Evolutionary conservation across 2,113 vertebrate species (phyloP).

Genomic region (Pseudopipra pipra): DNA sequence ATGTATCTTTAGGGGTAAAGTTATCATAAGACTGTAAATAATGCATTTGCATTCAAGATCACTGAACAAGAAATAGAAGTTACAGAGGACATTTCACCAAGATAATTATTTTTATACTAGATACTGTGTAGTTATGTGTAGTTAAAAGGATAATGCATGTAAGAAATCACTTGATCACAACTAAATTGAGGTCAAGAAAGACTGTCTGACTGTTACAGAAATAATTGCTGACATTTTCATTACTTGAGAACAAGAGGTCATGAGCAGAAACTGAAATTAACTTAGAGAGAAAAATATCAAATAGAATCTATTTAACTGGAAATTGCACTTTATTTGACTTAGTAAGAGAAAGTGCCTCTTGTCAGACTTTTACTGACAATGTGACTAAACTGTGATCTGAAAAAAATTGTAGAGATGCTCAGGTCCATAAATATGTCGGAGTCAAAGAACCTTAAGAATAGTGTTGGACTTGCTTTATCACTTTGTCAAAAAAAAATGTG

Average conservation of each 20-base stretch:
- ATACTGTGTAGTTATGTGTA: not conserved
- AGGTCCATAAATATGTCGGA: not conserved
- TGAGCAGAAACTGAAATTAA: not conserved
- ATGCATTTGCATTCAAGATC: not conserved
- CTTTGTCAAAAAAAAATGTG: not conserved
- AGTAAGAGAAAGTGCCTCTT: not conserved
- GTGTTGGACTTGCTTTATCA: not conserved
- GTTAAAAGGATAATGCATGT: not conserved
- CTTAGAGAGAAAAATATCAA: not conserved
- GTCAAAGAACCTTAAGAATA: not conserved
- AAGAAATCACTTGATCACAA: not conserved
- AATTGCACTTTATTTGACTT: not conserved
- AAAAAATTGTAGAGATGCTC: not conserved
- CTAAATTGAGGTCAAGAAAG: not conserved
- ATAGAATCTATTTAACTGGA: not conserved
- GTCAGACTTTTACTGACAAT: not conserved
- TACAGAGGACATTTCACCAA: not conserved
- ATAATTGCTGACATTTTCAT: not conserved
- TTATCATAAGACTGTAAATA: not conserved
- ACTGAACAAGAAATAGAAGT: not conserved
- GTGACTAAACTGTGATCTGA: not conserved
- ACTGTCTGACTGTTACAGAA: not conserved
- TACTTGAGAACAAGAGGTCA: not conserved
- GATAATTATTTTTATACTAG: not conserved
- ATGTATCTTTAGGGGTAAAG: not conserved